Evolutionary conservation across 2,888 invertebrate species (phyloP), one percentile per base, ranked within the genome.

Genomic region (Rhopalosiphum nymphaeae): DNA sequence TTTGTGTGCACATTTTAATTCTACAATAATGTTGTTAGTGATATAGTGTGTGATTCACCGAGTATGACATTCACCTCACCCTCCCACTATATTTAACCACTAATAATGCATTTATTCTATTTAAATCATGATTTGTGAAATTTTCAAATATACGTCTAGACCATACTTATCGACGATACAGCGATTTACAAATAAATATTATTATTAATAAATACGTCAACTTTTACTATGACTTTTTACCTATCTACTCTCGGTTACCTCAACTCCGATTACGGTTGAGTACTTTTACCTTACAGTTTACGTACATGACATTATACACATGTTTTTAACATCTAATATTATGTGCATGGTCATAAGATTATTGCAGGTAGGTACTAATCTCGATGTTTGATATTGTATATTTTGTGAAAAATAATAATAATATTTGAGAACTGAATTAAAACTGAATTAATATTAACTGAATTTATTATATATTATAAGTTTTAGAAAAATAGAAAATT

Each of bases 81-180:
- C 29, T 29, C 29, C 3, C 9, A 3, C 3, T 0, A 0, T 16
- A n/a, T n/a, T n/a, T 4, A 9, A n/a, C n/a, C n/a, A 16, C 16
- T 16, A 13, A 67, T 13, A n/a, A 67, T 16, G n/a, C 67, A 67
- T 5, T 53, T 53, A 67, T 67, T 67, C 13, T 13, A n/a, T 67
- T 67, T n/a, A n/a, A 67, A n/a, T n/a, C 13, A n/a, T 67, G 67
- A 16, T 67, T 67, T n/a, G n/a, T n/a, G n/a, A n/a, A 67, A n/a
- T 67, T 67, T 67, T 67, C n/a, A 67, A 67, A 16, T n/a, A n/a
- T n/a, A 67, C 29, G 9, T 0, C 11, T 61, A 61, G 11, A 61
- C 29, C 61, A 5, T 67, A 67, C 67, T 67, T 67, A 67, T 67
- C n/a, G 67, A 67, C 67, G n/a, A 67, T 67, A 67, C 13, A 67